Evolutionary conservation across 2,888 invertebrate genomes (phyloP), one percentile per base, ranked within the genome.

Genomic region (Andrena praecox): DNA sequence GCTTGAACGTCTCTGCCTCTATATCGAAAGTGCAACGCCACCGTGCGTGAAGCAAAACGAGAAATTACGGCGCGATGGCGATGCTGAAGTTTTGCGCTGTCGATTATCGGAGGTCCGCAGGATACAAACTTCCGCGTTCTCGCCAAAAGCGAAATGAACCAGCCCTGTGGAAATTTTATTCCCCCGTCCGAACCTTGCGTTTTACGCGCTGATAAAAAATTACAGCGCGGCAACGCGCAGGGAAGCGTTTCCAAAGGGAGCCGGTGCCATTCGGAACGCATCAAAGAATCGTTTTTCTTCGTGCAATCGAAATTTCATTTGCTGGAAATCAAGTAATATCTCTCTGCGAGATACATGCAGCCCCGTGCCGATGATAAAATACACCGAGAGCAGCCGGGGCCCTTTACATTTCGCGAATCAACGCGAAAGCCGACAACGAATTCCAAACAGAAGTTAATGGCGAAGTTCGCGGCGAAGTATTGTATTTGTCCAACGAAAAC

Each of bases 131-230:
- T 62, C 12, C 35, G 12, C 2, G 52, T 29, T 24, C 62, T 29
- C 50, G 27, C 59, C 31, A 20, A n/a, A 74, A 71, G 48, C 71
- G 80, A 62, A 66, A 80, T 67, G 70, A 80, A 56, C 3, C 16
- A 62, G 62, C 16, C 50, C 10, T 0, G 60, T 42, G 5, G 10
- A 56, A 62, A 31, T 54, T 67, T 71, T 54, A 29, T 70, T 70
- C 62, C 35, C 29, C 42, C 4, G 4, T 4, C 8, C 1, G 62
- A 80, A 72, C 8, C 27, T 12, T 3, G 8, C 8, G 29, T n/a
- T 63, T 24, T 31, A 16, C 12, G 7, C 10, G 8, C 12, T 8
- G 42, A 5, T 20, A 33, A 63, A 33, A 33, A 5, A 12, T 42
- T 24, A 42, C 64, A 24, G 48, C 5, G 6, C 24, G 24, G 2